Evolutionary conservation across 2,888 invertebrate genomes (phyloP).

Genomic region (Gastracanthus pulcherrimus): DNA sequence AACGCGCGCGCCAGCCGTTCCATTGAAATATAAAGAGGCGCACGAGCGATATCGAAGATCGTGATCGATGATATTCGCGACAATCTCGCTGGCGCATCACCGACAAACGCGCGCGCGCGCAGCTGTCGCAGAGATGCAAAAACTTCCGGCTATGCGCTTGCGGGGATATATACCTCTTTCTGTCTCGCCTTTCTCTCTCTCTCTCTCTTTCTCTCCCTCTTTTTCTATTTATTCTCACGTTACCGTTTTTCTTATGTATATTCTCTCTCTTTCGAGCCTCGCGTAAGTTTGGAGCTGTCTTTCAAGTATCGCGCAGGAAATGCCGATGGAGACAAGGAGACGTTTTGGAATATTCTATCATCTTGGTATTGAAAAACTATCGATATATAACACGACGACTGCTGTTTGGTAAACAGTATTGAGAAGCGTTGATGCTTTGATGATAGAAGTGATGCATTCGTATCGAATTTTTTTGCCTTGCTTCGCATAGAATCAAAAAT

Average conservation of each 20-base stretch:
- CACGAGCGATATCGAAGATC: constrained; percentile 44
- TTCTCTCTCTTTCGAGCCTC: too few relatives aligned
- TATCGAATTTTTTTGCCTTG: too few relatives aligned
- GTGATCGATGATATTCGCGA: constrained; percentile 43
- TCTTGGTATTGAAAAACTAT: too few relatives aligned
- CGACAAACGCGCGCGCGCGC: too few relatives aligned
- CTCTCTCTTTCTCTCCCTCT: neutral
- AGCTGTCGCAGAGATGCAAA: constrained; percentile 35
- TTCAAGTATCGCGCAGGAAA: neutral
- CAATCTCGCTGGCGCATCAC: constrained; percentile 32
- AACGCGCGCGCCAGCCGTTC: neutral
- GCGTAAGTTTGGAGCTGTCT: too few relatives aligned
- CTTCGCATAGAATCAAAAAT: too few relatives aligned
- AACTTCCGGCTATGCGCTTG: constrained; percentile 18
- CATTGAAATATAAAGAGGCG: neutral
- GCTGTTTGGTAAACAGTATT: too few relatives aligned
- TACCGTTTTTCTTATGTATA: neutral
- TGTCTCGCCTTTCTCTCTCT: neutral
- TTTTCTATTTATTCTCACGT: constrained; percentile 4
- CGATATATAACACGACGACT: too few relatives aligned
- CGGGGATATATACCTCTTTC: too few relatives aligned
- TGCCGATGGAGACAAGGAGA: neutral
- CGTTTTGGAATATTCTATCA: too few relatives aligned
- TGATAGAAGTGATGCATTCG: too few relatives aligned
- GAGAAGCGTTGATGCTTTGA: too few relatives aligned